Base-by-base conservation (phyloP, 2,113 vertebrate genomes). In the Nesospiza acunhae region DNA sequence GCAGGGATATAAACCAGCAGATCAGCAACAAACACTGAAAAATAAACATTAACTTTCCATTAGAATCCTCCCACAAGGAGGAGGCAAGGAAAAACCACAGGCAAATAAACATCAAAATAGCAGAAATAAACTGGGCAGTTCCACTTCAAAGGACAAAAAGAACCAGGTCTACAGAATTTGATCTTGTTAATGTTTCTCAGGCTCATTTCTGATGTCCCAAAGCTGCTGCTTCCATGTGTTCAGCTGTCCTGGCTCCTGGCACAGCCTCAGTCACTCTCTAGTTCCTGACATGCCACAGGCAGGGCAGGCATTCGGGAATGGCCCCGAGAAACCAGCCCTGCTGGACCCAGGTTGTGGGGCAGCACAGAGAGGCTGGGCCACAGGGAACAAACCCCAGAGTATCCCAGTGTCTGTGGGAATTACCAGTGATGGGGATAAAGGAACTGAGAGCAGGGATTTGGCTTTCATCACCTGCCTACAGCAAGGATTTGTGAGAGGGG, bases 1-100 rank as follows among this genome's bases (percentile, higher is more conserved):
- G 99, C 99, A 93, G 99, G 99, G 94, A 99, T 98, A 97, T 99
- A 99, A 96, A 99, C 95, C 91, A 99, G 90, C 94, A 99, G 66
- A 97, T 99, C 99, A 91, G 99, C 98, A 90, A 99, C 91, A 81
- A 99, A 97, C 94, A 99, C 99, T 99, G 97, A 91, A 97, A 98
- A 78, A 96, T 28, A 93, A 58, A 97, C 69, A 91, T 70, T 33
- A 94, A 95, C 13, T 62, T 76, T 21, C 26, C 3, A 7, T 93
- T 82, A 95, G 53, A 59, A 37, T 47, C 41, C 20, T 50, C 46
- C 30, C 39, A 52, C 41, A 30, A 69, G 47, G 17, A 60, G n/a
- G 8, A 55, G 78, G 27, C 21, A 55, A 44, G 5, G 9, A 8
- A 91, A 72, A 92, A 46, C 11, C 24, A 73, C 5, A 85, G n/a